A percentile compares a stretch with the other conserved stretches of the same genome.
These are phyloP conservation scores for Trichopria drosophilae DNA, from an alignment of 2,888 invertebrate species.

Conservation along the genomic window DNA sequence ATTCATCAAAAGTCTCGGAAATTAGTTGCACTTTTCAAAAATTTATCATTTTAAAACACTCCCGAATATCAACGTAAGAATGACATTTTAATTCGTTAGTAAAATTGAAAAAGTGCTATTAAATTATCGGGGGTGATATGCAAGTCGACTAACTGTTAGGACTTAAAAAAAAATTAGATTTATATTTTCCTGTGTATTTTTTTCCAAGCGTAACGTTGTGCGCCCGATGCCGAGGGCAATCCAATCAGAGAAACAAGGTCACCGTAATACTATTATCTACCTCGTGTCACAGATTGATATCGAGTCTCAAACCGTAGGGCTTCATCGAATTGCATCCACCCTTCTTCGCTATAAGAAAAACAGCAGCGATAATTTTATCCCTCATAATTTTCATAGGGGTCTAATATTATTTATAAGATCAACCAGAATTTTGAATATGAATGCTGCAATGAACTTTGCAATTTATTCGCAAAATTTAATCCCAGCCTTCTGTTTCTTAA, in stretches of 20 bases:
- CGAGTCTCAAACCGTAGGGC: slow-evolving; percentile 31
- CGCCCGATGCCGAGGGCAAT: slow-evolving; percentile 40
- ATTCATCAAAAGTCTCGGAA: too few relatives aligned
- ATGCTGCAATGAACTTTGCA: too few relatives aligned
- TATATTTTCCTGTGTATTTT: slow-evolving; percentile 1
- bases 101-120: slow-evolving; percentile 4
- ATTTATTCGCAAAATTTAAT: too few relatives aligned
- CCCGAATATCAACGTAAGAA: slow-evolving; percentile 2
- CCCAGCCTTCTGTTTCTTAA: too few relatives aligned
- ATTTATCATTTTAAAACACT: background rate
- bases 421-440: too few relatives aligned
- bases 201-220: slow-evolving; percentile 1
- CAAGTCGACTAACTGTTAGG: too few relatives aligned
- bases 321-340: slow-evolving; percentile 32
- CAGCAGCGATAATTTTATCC: too few relatives aligned
- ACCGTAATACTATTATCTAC: slow-evolving; percentile 48
- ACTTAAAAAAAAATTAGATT: too few relatives aligned
- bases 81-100: background rate
- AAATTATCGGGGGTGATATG: background rate
- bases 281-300: slow-evolving; percentile 49
- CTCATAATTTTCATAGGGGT: too few relatives aligned
- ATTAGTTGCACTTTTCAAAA: too few relatives aligned
- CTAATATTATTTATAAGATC: too few relatives aligned
- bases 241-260: slow-evolving; percentile 51
- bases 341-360: too few relatives aligned